phyloP scores from a whole-genome alignment of 2,113 vertebrate species.

The Recurvirostra avosetta region DNA sequence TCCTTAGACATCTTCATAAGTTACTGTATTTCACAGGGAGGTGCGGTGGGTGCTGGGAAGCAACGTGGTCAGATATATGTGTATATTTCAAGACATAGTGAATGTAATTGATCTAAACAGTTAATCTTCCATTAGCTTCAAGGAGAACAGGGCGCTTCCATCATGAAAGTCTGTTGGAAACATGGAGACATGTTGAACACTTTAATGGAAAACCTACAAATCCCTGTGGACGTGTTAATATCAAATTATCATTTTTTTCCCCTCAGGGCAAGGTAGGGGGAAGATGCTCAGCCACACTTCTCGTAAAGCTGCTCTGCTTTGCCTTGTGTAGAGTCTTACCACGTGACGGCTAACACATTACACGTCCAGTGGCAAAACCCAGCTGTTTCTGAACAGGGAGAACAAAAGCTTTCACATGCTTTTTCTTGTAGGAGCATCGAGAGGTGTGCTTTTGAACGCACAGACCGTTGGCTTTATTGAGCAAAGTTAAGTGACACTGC shows the following conservation, averaged over 20 bases:
- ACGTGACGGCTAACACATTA: rapidly evolving
- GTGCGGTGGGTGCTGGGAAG: not conserved
- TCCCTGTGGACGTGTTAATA: not conserved
- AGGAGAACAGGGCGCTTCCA: not conserved
- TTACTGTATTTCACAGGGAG: not conserved
- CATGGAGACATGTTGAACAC: not conserved
- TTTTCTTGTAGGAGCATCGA: not conserved
- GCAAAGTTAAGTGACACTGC: not conserved
- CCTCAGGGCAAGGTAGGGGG: not conserved
- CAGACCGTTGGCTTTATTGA: not conserved
- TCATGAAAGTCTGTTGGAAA: not conserved
- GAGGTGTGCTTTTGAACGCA: not conserved
- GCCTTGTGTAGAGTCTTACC: not conserved
- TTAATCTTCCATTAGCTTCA: not conserved
- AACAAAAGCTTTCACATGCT: not conserved
- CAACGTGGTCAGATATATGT: not conserved
- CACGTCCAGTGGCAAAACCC: not conserved
- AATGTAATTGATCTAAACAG: not conserved
- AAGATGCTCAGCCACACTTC: not conserved
- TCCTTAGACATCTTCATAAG: not conserved
- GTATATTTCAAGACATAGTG: not conserved
- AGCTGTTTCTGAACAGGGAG: not conserved
- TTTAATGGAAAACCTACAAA: not conserved
- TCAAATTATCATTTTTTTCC: not conserved
- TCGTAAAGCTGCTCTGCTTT: not conserved